A percentile compares a stretch with the other conserved stretches of the same genome.
These are phyloP conservation scores for Myiopsitta monachus DNA, from an alignment of 2,113 vertebrate species.

Conservation along the genomic window DNA sequence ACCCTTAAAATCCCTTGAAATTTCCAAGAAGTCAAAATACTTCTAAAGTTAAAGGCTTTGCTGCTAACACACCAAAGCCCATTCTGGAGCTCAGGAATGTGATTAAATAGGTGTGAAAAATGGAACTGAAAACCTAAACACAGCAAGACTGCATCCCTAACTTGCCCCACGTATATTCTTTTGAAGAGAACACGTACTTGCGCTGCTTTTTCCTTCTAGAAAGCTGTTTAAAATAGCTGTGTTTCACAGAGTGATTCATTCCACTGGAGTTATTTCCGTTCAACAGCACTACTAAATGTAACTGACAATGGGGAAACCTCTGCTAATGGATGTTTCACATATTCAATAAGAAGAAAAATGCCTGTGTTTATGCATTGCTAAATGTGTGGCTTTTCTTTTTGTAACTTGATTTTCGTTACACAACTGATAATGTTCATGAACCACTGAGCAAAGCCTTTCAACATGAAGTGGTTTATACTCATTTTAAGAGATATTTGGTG, in stretches of 20 bases:
- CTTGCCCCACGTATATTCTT: background rate
- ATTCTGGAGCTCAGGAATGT: background rate
- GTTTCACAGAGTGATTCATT: background rate
- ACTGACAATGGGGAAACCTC: background rate
- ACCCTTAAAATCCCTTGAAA: background rate
- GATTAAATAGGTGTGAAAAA: background rate
- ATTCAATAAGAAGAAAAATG: background rate
- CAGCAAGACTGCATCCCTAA: background rate
- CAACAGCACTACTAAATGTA: background rate
- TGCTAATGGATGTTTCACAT: background rate
- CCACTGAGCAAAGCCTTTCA: background rate
- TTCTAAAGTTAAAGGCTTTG: background rate
- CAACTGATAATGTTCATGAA: background rate
- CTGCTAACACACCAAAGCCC: background rate
- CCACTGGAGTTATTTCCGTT: background rate
- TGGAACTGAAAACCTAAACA: background rate
- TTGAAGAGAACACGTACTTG: background rate
- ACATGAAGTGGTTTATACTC: background rate
- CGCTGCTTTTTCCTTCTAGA: background rate
- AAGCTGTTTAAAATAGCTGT: constrained; percentile 23
- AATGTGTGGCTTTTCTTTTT: background rate
- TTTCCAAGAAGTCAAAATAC: background rate
- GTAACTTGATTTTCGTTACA: background rate
- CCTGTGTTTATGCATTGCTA: background rate
- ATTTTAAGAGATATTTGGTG: background rate